phyloP scores from a whole-genome alignment of 2,113 vertebrate species.

The Clarias macrocephalus region DNA sequence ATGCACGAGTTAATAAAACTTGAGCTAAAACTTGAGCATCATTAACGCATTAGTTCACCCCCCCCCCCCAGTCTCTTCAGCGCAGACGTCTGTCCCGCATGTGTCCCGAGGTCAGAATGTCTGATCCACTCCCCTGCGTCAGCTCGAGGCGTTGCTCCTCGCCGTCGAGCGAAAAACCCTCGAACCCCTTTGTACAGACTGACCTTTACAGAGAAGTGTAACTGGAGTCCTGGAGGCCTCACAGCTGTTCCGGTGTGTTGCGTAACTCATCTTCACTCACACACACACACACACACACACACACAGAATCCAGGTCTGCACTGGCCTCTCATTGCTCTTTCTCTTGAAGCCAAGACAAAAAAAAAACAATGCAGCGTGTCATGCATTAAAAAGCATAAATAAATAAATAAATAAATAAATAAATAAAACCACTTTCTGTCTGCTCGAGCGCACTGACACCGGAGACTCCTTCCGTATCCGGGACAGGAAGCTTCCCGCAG shows the following conservation, averaged over 20 bases:
- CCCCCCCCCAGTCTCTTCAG: not conserved
- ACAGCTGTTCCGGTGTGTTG: conserved; percentile 52
- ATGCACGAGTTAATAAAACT: not conserved
- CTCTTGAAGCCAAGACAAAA: not conserved
- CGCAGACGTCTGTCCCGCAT: not conserved
- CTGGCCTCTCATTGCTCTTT: not conserved
- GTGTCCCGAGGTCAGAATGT: not conserved
- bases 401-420: too few relatives aligned
- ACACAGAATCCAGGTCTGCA: conserved; percentile 2
- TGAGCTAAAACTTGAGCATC: not conserved
- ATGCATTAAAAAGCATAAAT: too few relatives aligned
- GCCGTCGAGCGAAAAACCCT: conserved; percentile 2
- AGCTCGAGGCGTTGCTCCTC: not conserved
- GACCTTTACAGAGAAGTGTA: conserved; percentile 44
- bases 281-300: conserved; percentile 6
- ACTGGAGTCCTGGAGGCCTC: conserved; percentile 32
- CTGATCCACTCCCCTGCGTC: not conserved
- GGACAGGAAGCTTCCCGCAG: not conserved
- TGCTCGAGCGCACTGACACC: not conserved
- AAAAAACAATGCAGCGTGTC: not conserved
- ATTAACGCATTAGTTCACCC: not conserved
- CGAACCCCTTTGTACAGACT: conserved; percentile 18
- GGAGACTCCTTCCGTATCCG: not conserved
- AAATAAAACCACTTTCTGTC: not conserved
- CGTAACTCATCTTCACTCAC: conserved; percentile 11